These are phyloP conservation scores for Drosophila austrosaltans DNA, from an alignment of 2,888 invertebrate species.

Conservation along the genomic window DNA sequence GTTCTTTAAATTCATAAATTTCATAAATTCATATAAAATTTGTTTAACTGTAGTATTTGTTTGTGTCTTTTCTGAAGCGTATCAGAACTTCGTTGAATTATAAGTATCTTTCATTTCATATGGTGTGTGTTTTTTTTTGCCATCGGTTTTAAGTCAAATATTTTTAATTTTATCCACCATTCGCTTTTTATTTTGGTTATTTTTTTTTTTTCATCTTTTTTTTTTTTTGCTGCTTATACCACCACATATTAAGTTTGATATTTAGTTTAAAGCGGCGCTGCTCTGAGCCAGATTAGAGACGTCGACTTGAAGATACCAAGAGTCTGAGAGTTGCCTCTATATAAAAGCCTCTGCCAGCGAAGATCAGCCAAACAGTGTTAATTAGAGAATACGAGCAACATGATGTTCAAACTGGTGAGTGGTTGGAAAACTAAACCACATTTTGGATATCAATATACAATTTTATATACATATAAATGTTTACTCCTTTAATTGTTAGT, in stretches of 20 bases:
- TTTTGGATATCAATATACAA: conserved; percentile 16
- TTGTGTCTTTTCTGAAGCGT: not conserved
- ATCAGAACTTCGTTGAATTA: not conserved
- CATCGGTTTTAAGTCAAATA: conserved; percentile 19
- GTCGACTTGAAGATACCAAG: conserved; percentile 33
- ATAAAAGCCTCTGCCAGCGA: conserved; percentile 69
- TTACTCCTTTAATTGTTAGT: conserved; percentile 37
- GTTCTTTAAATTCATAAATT: too few relatives aligned
- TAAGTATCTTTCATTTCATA: not conserved
- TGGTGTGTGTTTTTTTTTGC: not conserved
- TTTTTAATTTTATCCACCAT: conserved; percentile 19
- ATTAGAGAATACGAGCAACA: conserved; percentile 72
- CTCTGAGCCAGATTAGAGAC: conserved; percentile 60
- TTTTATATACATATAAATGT: not conserved
- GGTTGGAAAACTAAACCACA: conserved; percentile 12
- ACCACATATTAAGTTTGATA: conserved; percentile 55
- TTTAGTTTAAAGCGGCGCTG: conserved; percentile 51
- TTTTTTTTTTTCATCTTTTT: conserved; percentile 10
- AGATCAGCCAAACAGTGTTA: conserved; percentile 73
- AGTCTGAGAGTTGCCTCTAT: conserved; percentile 42
- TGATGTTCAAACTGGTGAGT: conserved; percentile 81
- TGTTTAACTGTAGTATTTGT: too few relatives aligned
- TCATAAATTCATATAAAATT: too few relatives aligned
- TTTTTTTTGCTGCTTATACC: conserved; percentile 11
- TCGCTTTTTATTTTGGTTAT: conserved; percentile 13